Evolutionary conservation across 2,888 invertebrate species (phyloP), one percentile per base, ranked within the genome.

Genomic region (Ferdinandea cuprea): DNA sequence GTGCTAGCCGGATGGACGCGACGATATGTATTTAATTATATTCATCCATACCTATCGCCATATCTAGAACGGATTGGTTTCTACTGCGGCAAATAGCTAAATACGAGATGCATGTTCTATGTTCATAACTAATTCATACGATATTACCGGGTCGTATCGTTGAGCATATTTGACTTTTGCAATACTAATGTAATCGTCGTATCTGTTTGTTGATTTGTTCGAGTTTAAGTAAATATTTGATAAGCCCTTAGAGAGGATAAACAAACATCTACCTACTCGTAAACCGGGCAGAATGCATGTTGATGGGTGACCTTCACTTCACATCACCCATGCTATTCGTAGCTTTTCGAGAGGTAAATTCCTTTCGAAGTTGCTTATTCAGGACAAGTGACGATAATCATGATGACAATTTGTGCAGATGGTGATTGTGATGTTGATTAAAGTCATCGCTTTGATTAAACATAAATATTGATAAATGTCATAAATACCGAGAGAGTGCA

Each of bases 381-480:
- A 76, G 59, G 54, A 61, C 68, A 59, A 72, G 83, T 72, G 83
- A 71, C 56, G 68, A 78, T 68, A 73, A 78, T 77, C 68, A 73
- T 50, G 61, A 58, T 54, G 44, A 56, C 42, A 42, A 73, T 46
- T 76, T 52, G 65, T 71, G 17, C 52, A 54, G 65, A 66, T 76
- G 66, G 37, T 71, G 63, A 81, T 77, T 78, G 72, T 73, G 77
- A 78, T 83, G 78, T 78, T 83, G 83, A 83, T 78, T 76, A 68
- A 76, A 76, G 76, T 61, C 76, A 76, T 68, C 21, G 59, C 17
- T 68, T 68, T 76, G 76, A 76, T 76, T 78, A 83, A 83, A 83
- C 68, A 83, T 83, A 83, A 83, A 83, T 83, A 83, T 83, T 83
- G 83, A 83, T 78, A 68, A 78, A 78, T 78, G 78, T 73, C 78